These are phyloP conservation scores for Cydia strobilella DNA, from an alignment of 1,140 invertebrate species.

Conservation along the genomic window DNA sequence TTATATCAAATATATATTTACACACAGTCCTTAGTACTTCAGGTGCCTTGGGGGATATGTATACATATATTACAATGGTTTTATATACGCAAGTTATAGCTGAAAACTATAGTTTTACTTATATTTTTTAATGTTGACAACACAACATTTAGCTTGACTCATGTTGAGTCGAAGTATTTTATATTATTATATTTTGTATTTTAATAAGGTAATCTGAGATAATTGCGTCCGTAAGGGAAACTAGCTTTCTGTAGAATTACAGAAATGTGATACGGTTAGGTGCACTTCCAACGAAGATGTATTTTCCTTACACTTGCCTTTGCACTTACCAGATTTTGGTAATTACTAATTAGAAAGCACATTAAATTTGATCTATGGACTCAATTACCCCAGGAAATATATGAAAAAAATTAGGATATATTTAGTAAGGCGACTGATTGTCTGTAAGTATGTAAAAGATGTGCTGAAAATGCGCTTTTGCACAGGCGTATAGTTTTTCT, in stretches of 20 bases:
- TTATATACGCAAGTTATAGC: constrained; percentile 33
- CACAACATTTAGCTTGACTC: constrained; percentile 64
- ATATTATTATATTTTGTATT: constrained; percentile 46
- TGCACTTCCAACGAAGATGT: not conserved
- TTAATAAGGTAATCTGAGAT: not conserved
- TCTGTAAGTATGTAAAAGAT: not conserved
- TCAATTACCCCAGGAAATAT: not conserved
- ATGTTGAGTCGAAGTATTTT: constrained; percentile 65
- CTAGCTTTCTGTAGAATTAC: not conserved
- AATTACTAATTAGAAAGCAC: not conserved
- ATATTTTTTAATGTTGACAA: constrained; percentile 52
- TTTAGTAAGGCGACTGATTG: constrained; percentile 7
- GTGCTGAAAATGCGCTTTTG: not conserved
- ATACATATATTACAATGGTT: constrained; percentile 24
- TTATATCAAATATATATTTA: constrained; percentile 37
- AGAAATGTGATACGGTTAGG: not conserved
- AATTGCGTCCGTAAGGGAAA: not conserved
- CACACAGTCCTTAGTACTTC: constrained; percentile 43
- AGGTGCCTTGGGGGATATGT: constrained; percentile 46
- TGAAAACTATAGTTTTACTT: constrained; percentile 43
- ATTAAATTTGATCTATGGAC: not conserved
- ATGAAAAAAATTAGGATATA: not conserved
- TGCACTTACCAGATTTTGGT: too few species aligned
- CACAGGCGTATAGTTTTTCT: not conserved
- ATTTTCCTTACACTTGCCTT: too few species aligned